Evolutionary conservation across 1,140 invertebrate species (phyloP).

Genomic region (Maconellicoccus hirsutus): DNA sequence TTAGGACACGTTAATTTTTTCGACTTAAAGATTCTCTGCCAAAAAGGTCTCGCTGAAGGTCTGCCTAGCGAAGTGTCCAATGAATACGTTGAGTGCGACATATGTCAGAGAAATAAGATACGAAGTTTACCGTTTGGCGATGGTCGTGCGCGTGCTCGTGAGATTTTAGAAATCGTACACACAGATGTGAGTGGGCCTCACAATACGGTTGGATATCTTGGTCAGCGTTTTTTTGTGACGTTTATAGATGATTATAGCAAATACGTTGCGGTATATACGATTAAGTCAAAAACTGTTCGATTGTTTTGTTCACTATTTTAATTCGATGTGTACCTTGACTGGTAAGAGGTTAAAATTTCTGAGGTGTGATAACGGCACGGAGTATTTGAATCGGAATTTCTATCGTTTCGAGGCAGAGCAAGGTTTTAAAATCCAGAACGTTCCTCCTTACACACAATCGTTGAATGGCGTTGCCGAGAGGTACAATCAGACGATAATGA

Average conservation of each 20-base stretch:
- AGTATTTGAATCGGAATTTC: conserved; percentile 24
- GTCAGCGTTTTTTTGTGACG: conserved; percentile 30
- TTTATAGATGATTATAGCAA: conserved; percentile 33
- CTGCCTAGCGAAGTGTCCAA: neutral
- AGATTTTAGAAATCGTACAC: conserved; percentile 30
- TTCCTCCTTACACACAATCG: neutral
- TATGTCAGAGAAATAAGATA: conserved; percentile 28
- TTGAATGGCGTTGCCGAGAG: conserved; percentile 25
- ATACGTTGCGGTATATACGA: conserved; percentile 28
- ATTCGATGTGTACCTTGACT: conserved; percentile 12
- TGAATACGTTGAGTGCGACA: conserved; percentile 26
- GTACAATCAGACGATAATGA: conserved; percentile 26
- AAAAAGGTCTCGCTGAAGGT: neutral
- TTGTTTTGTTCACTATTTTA: conserved; percentile 29
- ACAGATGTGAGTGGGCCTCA: conserved; percentile 29
- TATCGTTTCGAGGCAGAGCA: neutral
- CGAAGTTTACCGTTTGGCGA: conserved; percentile 27
- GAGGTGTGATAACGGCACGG: conserved; percentile 26
- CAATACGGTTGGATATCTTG: conserved; percentile 24
- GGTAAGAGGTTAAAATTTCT: conserved; percentile 20
- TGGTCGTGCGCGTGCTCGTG: conserved; percentile 23
- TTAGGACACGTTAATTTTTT: conserved; percentile 30
- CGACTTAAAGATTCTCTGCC: conserved; percentile 27
- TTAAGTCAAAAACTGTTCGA: conserved; percentile 29
- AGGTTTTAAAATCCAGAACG: conserved; percentile 2